Conservation (phyloP, 1,140 invertebrate species). For the Littorina saxatilis region DNA sequence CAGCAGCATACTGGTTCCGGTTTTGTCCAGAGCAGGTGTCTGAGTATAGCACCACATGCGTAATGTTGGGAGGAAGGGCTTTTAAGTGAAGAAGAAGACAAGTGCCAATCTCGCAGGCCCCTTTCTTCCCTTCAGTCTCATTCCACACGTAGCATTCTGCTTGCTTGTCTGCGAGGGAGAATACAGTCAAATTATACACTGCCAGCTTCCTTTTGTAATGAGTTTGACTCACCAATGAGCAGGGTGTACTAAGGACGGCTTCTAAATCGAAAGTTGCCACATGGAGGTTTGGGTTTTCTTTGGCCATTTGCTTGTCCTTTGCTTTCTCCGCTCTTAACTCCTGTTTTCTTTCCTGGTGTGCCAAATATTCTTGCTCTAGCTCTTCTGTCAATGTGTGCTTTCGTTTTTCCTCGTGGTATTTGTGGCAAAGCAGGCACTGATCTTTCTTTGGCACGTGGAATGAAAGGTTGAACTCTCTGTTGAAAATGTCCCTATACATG, state of each 20-base stretch:
- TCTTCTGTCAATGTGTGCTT: not conserved
- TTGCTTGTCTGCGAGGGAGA: conserved; percentile 20
- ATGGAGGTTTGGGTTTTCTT: not conserved
- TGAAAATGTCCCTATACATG: conserved; percentile 41
- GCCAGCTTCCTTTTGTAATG: conserved; percentile 38
- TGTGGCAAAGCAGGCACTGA: conserved; percentile 1
- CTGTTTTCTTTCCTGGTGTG: conserved; percentile 20
- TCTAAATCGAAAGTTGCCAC: conserved; percentile 34
- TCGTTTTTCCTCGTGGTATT: not conserved
- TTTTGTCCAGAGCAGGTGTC: conserved; percentile 9
- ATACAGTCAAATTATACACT: too few relatives aligned
- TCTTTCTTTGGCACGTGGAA: conserved; percentile 45
- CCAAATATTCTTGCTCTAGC: not conserved
- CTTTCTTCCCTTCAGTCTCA: conserved; percentile 36
- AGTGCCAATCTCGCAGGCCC: conserved; percentile 18
- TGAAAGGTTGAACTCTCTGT: conserved; percentile 43
- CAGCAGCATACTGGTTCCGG: conserved; percentile 3
- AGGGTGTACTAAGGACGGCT: conserved; percentile 31
- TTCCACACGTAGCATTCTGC: conserved; percentile 37
- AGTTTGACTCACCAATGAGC: conserved; percentile 18
- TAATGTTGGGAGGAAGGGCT: conserved; percentile 27
- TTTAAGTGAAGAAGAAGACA: conserved; percentile 22
- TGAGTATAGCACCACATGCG: conserved; percentile 8
- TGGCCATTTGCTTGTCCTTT: not conserved
- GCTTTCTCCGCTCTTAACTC: conserved; percentile 9